phyloP scores from a whole-genome alignment of 1,140 invertebrate genomes.

The Grapholita molesta region DNA sequence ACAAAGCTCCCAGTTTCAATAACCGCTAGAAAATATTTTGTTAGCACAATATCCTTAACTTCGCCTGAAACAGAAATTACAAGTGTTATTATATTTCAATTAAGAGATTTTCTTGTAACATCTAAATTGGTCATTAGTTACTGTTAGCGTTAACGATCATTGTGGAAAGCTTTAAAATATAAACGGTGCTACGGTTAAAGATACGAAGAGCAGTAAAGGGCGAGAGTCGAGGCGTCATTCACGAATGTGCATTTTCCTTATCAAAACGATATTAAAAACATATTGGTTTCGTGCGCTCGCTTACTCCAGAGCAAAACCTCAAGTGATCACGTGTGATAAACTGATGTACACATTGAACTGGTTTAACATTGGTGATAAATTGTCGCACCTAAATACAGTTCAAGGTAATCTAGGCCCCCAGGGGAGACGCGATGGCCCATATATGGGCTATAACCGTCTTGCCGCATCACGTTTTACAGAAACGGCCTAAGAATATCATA shows the following conservation, averaged over 20 bases:
- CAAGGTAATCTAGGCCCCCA: neutral
- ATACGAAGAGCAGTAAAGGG: neutral
- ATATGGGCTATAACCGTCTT: slow-evolving; percentile 30
- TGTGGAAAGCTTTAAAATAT: neutral
- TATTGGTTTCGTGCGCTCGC: neutral
- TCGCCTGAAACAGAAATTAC: neutral
- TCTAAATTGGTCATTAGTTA: neutral
- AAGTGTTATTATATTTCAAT: neutral
- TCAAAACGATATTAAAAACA: neutral
- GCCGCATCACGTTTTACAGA: slow-evolving; percentile 15
- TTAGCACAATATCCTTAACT: neutral
- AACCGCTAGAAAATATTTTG: neutral
- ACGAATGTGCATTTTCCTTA: neutral
- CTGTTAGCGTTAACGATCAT: neutral
- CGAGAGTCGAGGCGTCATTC: neutral
- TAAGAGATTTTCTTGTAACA: neutral
- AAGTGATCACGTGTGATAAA: neutral
- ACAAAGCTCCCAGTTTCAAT: neutral
- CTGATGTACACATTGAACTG: neutral
- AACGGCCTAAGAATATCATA: neutral
- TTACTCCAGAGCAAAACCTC: neutral
- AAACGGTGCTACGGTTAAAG: neutral
- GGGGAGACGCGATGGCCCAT: slow-evolving; percentile 25
- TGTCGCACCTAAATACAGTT: neutral
- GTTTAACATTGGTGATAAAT: neutral